A percentile compares a stretch with the other conserved stretches of the same genome.
These are phyloP conservation scores for Trichonephila inaurata DNA, from an alignment of 1,140 invertebrate genomes.

Conservation along the genomic window DNA sequence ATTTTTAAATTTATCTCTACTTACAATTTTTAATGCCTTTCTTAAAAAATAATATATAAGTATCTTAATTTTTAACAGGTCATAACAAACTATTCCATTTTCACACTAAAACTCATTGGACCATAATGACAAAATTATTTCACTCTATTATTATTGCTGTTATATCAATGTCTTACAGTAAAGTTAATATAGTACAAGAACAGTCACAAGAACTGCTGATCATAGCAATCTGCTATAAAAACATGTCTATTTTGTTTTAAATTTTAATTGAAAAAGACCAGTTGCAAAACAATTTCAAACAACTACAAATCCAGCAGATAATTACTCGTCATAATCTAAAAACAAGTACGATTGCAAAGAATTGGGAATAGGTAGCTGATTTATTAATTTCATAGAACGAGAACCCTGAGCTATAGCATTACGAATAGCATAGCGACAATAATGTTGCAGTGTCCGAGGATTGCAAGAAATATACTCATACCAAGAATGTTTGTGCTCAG, in stretches of 20 bases:
- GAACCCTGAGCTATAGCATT: constrained; percentile 76
- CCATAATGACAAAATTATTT: too few species aligned
- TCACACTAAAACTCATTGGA: too few species aligned
- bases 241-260: neutral
- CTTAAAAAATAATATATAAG: too few species aligned
- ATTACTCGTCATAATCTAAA: constrained; percentile 77
- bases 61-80: too few species aligned
- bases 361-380: constrained; percentile 78
- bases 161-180: neutral
- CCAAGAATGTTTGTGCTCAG: constrained; percentile 77
- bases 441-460: constrained; percentile 80
- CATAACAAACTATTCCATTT: too few species aligned
- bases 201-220: too few species aligned
- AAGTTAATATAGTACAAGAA: neutral
- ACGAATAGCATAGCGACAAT: constrained; percentile 79
- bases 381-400: constrained; percentile 78
- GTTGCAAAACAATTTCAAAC: neutral
- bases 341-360: constrained; percentile 79
- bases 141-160: neutral
- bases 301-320: neutral
- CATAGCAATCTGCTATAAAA: neutral
- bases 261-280: neutral
- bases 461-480: constrained; percentile 77
- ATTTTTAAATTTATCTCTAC: too few species aligned
- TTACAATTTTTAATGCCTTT: too few species aligned